Evolutionary conservation across 2,888 invertebrate species (phyloP).

Genomic region (Cheiracanthium punctorium): DNA sequence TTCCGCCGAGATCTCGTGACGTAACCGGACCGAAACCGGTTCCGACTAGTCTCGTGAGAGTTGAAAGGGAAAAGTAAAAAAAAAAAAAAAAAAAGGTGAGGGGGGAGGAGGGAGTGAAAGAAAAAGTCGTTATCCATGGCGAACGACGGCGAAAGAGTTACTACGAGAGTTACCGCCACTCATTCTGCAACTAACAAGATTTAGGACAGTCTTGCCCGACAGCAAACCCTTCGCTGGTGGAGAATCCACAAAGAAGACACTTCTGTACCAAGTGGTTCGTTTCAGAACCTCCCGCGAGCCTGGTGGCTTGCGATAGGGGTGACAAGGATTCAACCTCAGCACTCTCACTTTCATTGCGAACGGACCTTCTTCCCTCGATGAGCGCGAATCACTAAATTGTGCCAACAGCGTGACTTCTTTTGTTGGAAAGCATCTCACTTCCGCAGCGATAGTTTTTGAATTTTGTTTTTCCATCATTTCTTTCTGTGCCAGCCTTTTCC

Average conservation of each 20-base stretch:
- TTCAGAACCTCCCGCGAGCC: constrained; percentile 44
- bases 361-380: background rate
- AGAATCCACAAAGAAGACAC: background rate
- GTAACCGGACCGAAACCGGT: constrained; percentile 59
- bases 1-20: constrained; percentile 32
- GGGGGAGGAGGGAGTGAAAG: constrained; percentile 13
- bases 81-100: background rate
- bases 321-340: background rate
- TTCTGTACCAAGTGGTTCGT: background rate
- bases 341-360: background rate
- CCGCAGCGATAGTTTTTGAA: constrained; percentile 28
- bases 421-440: constrained; percentile 31
- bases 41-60: constrained; percentile 29
- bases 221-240: constrained; percentile 3
- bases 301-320: constrained; percentile 44
- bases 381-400: background rate
- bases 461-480: constrained; percentile 11
- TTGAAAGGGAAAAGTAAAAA: constrained; percentile 1
- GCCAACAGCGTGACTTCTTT: constrained; percentile 18
- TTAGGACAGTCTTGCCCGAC: constrained; percentile 25
- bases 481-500: constrained; percentile 3
- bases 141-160: constrained; percentile 55
- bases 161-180: constrained; percentile 24
- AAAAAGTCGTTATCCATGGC: constrained; percentile 66
- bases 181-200: constrained; percentile 20